Percentiles rank a stretch among this genome's conserved stretches.
Conservation (phyloP, 2,113 vertebrate species). For the Sitta europaea region DNA sequence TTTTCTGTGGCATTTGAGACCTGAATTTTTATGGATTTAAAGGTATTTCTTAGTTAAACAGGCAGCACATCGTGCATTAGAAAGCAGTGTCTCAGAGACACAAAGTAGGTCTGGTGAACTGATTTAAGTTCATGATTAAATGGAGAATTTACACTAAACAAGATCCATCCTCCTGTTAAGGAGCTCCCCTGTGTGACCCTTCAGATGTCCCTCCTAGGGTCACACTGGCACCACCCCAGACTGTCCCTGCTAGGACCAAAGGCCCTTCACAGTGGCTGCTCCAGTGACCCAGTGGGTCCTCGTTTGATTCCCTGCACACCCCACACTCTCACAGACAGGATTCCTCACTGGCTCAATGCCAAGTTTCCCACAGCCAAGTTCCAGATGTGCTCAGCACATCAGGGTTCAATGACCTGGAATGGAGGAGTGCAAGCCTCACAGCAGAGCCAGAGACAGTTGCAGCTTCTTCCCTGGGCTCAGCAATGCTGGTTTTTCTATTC, state of each 20-base stretch:
- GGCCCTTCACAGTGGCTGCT: not conserved
- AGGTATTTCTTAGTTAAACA: not conserved
- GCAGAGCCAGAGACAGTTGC: not conserved
- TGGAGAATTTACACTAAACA: not conserved
- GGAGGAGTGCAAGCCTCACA: not conserved
- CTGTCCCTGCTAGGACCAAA: not conserved
- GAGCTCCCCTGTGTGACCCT: not conserved
- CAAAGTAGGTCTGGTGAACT: not conserved
- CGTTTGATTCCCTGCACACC: not conserved
- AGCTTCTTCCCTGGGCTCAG: not conserved
- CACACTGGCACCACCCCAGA: not conserved
- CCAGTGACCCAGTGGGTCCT: not conserved
- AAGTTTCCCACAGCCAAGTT: not conserved
- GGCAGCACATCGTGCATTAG: not conserved
- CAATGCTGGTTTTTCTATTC: not conserved
- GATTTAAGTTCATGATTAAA: not conserved
- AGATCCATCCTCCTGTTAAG: not conserved
- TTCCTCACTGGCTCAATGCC: not conserved
- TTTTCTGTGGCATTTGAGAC: not conserved
- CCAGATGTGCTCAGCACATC: not conserved
- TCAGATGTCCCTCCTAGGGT: fast-evolving
- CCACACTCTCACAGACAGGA: not conserved
- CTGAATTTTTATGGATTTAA: not conserved
- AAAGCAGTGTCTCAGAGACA: not conserved
- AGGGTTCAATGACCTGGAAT: not conserved